Percentiles rank a stretch among this genome's conserved stretches.
phyloP scores from a whole-genome alignment of 2,888 invertebrate species.

The Melanchra persicariae region DNA sequence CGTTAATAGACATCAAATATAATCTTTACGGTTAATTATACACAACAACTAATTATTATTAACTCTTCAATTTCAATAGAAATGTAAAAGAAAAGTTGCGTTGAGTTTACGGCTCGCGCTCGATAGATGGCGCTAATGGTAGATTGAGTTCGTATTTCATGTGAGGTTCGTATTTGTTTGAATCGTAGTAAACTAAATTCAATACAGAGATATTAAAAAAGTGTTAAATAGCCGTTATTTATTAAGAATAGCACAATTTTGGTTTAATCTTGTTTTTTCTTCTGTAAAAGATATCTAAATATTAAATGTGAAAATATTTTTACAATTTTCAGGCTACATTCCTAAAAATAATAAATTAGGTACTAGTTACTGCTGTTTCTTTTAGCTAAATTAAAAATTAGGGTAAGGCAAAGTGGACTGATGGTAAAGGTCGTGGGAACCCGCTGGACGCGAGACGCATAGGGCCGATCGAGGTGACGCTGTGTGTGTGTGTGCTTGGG shows the following conservation, averaged over 20 bases:
- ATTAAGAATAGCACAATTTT: not conserved
- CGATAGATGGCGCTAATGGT: slow-evolving; percentile 56
- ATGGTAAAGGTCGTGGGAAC: too few relatives aligned
- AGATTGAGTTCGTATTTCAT: not conserved
- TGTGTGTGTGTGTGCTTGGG: too few relatives aligned
- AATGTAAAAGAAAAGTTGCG: not conserved
- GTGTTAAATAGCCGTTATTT: not conserved
- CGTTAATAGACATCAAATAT: not conserved
- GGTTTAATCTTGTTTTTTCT: too few relatives aligned
- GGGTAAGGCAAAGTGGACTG: not conserved
- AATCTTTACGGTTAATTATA: not conserved
- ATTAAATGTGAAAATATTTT: too few relatives aligned
- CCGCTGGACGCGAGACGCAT: not conserved
- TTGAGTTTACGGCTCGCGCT: slow-evolving; percentile 19
- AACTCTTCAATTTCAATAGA: not conserved
- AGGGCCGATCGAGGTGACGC: not conserved
- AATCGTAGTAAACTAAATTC: not conserved
- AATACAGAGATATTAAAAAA: not conserved
- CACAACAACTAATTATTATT: too few relatives aligned
- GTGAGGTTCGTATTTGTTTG: not conserved
- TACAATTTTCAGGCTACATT: not conserved
- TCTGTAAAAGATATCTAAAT: too few relatives aligned
- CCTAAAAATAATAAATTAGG: not conserved
- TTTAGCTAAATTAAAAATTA: not conserved
- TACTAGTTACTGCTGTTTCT: not conserved